A percentile compares a stretch with the other conserved stretches of the same genome.
Evolutionary conservation across 2,888 invertebrate genomes (phyloP).

Genomic region (Phortica okadai): DNA sequence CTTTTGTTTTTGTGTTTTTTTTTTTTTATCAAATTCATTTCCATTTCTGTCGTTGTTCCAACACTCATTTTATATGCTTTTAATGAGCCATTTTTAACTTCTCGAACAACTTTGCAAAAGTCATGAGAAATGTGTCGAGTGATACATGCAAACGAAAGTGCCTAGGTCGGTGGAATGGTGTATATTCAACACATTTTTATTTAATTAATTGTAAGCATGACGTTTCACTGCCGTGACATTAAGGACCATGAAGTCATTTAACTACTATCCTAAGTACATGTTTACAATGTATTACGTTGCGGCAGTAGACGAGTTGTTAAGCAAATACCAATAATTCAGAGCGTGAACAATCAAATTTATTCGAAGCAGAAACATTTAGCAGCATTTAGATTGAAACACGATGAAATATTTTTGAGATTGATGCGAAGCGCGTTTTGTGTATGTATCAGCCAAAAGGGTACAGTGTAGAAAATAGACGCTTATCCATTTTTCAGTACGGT

Average conservation of each 20-base stretch:
- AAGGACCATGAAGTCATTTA: slow-evolving; percentile 8
- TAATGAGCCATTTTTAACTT: background rate
- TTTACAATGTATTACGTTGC: no score
- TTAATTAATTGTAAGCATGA: slow-evolving; percentile 4
- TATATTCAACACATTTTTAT: slow-evolving; percentile 4
- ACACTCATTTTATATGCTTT: background rate
- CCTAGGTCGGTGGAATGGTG: background rate
- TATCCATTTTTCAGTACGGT: no score
- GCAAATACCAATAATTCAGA: no score
- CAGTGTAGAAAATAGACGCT: no score
- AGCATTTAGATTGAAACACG: no score
- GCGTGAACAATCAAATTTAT: no score
- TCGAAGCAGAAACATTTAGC: no score
- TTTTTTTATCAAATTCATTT: background rate
- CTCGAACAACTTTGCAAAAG: background rate
- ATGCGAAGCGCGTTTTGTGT: background rate
- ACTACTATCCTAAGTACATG: background rate
- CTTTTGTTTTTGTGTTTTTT: background rate
- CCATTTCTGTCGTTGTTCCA: background rate
- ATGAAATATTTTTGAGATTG: background rate
- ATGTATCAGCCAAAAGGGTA: background rate
- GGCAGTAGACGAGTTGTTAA: no score
- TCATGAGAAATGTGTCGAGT: background rate
- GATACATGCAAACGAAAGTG: background rate
- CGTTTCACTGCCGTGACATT: background rate